Evolutionary conservation across 2,113 vertebrate genomes (phyloP).

Genomic region (Parotia lawesii): DNA sequence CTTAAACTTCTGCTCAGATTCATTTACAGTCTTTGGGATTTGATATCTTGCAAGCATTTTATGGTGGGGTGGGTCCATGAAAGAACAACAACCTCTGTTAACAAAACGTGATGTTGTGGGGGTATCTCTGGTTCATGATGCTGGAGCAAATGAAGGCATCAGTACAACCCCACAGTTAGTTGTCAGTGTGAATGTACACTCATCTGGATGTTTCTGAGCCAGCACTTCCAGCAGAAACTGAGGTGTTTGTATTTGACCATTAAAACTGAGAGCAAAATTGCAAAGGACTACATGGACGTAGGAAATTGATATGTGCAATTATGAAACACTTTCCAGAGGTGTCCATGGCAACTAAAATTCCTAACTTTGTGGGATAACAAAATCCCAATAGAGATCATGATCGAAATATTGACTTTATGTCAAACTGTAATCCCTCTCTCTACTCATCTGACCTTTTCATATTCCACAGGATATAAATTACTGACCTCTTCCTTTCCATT

Average conservation of each 20-base stretch:
- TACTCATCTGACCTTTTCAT: not conserved
- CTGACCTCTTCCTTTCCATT: constrained; percentile 7
- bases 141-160: not conserved
- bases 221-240: not conserved
- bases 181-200: not conserved
- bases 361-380: not conserved
- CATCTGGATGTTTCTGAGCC: not conserved
- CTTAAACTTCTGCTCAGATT: not conserved
- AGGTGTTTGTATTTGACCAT: not conserved
- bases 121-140: not conserved
- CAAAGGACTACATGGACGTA: not conserved
- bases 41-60: not conserved
- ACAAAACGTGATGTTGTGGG: not conserved
- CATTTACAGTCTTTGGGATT: not conserved
- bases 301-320: not conserved
- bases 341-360: constrained; percentile 1
- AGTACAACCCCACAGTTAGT: not conserved
- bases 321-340: not conserved
- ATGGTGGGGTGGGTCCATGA: not conserved
- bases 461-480: constrained; percentile 8
- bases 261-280: not conserved
- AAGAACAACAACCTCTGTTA: not conserved
- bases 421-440: not conserved
- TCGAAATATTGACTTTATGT: not conserved
- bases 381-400: not conserved